Percentiles rank a stretch among this genome's conserved stretches.
These are phyloP conservation scores for Trichomycterus rosablanca DNA, from an alignment of 2,113 vertebrate species.

Conservation along the genomic window DNA sequence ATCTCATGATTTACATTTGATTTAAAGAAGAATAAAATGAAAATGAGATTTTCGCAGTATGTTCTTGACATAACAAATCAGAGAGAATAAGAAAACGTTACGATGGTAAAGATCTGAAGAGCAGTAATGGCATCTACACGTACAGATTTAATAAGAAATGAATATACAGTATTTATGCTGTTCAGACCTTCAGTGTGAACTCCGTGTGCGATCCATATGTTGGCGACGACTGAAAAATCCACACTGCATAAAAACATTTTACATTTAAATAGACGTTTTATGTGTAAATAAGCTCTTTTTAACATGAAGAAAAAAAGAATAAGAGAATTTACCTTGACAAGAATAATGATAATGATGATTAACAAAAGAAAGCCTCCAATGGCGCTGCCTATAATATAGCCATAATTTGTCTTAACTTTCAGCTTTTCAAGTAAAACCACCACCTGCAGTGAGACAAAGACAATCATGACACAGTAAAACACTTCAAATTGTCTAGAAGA, in stretches of 20 bases:
- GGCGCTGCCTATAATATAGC: constrained; percentile 39
- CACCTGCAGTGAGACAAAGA: constrained; percentile 33
- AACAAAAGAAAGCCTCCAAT: constrained; percentile 49
- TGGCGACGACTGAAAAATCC: constrained; percentile 53
- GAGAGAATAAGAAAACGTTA: no score
- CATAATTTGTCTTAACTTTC: constrained; percentile 27
- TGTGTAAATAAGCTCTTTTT: no score
- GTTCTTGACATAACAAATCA: no score
- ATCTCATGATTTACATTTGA: no score
- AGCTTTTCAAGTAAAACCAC: constrained; percentile 40
- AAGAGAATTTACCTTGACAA: constrained; percentile 45
- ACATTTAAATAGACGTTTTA: neutral
- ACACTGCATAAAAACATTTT: constrained; percentile 42
- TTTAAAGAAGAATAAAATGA: no score
- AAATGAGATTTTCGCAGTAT: no score
- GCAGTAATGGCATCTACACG: no score
- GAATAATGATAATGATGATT: constrained; percentile 43
- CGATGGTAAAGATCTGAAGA: no score
- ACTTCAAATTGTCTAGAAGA: neutral
- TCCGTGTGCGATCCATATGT: constrained; percentile 22
- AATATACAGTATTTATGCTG: no score
- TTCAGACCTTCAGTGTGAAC: constrained; percentile 26
- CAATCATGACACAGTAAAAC: neutral
- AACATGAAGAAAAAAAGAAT: neutral
- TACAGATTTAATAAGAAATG: no score